Evolutionary conservation across 2,113 vertebrate genomes (phyloP).

Genomic region (Phoenicopterus ruber): DNA sequence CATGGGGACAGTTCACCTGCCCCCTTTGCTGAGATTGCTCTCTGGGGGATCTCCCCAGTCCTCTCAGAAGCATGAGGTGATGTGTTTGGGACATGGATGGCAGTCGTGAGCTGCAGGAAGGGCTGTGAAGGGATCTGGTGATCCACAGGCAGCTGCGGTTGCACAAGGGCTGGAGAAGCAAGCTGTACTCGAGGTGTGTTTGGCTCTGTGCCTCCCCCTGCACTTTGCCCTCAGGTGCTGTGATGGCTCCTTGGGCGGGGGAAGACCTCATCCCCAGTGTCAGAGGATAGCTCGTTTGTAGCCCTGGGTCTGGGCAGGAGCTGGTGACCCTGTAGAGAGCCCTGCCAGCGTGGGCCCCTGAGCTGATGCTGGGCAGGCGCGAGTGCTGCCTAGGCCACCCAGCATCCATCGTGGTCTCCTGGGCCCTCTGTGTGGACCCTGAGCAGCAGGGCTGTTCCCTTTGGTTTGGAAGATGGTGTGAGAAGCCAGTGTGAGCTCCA

Average conservation of each 20-base stretch:
- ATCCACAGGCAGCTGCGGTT: background rate
- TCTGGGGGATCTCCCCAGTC: too few relatives aligned
- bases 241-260: rapidly evolving
- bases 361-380: background rate
- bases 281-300: slow-evolving; percentile 52
- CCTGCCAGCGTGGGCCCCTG: rapidly evolving
- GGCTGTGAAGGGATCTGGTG: slow-evolving; percentile 65
- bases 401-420: too few relatives aligned
- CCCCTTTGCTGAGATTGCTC: background rate
- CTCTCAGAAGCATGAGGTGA: rapidly evolving
- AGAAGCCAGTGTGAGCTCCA: background rate
- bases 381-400: background rate
- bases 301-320: background rate
- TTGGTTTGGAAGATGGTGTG: too few relatives aligned
- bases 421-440: rapidly evolving
- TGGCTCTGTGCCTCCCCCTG: background rate
- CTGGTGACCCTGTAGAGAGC: rapidly evolving
- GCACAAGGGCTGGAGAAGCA: background rate
- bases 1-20: rapidly evolving
- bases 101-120: slow-evolving; percentile 72
- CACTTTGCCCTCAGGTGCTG: background rate
- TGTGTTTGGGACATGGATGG: background rate
- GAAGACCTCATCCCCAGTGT: background rate
- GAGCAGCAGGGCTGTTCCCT: too few relatives aligned
- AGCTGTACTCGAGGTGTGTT: too few relatives aligned